Percentiles rank a stretch among this genome's conserved stretches.
Conservation (phyloP, 2,888 invertebrate genomes). For the Ennomos quercinarius region DNA sequence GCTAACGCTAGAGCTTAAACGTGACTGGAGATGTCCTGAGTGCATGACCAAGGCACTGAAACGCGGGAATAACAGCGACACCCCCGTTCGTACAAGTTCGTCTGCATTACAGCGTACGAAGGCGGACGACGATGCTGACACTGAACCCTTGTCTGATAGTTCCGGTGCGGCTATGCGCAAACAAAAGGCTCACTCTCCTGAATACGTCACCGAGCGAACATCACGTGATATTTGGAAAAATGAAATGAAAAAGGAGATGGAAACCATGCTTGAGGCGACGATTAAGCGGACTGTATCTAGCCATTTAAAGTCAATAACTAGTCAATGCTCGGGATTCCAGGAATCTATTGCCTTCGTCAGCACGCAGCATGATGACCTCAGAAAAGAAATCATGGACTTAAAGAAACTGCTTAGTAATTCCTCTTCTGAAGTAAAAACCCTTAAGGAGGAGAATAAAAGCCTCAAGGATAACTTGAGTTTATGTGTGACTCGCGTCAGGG, state of each 20-base stretch:
- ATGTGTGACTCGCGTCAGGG: too few species aligned
- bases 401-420: slow-evolving; percentile 4
- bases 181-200: neutral
- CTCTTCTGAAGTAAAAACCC: slow-evolving; percentile 1
- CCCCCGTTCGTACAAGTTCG: neutral
- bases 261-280: slow-evolving; percentile 8
- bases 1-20: neutral
- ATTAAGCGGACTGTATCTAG: slow-evolving; percentile 7
- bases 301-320: slow-evolving; percentile 4
- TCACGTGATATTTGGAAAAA: slow-evolving; percentile 4
- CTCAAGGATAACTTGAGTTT: neutral
- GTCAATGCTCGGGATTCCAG: slow-evolving; percentile 4
- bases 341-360: slow-evolving; percentile 5
- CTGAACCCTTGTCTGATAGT: neutral
- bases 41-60: slow-evolving; percentile 5
- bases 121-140: neutral
- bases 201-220: slow-evolving; percentile 5
- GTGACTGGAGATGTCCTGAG: slow-evolving; percentile 6
- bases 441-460: slow-evolving; percentile 4
- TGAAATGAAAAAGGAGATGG: slow-evolving; percentile 10
- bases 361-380: slow-evolving; percentile 9
- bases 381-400: slow-evolving; percentile 1
- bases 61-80: slow-evolving; percentile 1
- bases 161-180: neutral
- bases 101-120: neutral